A percentile compares a stretch with the other conserved stretches of the same genome.
Conservation (phyloP, 2,113 vertebrate genomes). For the Sinocyclocheilus grahami region DNA sequence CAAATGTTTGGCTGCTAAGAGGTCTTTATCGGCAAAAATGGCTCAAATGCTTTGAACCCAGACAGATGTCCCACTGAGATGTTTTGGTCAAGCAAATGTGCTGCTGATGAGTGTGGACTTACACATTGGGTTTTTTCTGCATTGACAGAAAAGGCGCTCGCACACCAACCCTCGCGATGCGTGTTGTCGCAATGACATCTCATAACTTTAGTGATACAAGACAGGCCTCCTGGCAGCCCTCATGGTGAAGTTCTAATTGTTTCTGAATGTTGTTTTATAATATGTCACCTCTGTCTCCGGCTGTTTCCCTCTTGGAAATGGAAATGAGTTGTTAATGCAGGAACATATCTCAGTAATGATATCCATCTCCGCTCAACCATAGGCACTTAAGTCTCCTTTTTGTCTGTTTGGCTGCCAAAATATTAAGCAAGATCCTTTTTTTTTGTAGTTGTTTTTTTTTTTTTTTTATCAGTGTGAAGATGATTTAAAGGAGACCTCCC, state of each 20-base stretch:
- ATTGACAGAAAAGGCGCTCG: background rate
- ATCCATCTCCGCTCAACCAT: background rate
- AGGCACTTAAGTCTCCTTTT: background rate
- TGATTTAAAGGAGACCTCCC: conserved; percentile 17
- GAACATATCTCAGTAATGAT: conserved; percentile 15
- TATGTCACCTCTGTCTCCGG: background rate
- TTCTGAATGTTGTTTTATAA: conserved; percentile 26
- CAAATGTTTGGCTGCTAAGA: conserved; percentile 10
- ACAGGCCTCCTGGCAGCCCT: conserved; percentile 10
- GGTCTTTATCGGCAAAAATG: background rate
- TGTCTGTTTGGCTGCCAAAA: conserved; percentile 3
- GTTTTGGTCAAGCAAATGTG: conserved; percentile 18
- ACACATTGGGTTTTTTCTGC: background rate
- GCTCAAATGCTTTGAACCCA: conserved; percentile 2
- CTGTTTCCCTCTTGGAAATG: background rate
- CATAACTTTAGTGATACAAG: conserved; percentile 10
- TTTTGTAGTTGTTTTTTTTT: background rate
- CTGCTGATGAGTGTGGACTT: conserved; percentile 1
- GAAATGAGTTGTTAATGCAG: conserved; percentile 6
- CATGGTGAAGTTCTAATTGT: background rate
- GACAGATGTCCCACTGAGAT: conserved; percentile 7
- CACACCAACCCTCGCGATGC: background rate
- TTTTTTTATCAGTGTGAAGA: background rate
- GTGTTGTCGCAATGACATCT: background rate
- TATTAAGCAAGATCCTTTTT: background rate